These are phyloP conservation scores for Polypedilum vanderplanki DNA, from an alignment of 1,140 invertebrate species.

Conservation along the genomic window DNA sequence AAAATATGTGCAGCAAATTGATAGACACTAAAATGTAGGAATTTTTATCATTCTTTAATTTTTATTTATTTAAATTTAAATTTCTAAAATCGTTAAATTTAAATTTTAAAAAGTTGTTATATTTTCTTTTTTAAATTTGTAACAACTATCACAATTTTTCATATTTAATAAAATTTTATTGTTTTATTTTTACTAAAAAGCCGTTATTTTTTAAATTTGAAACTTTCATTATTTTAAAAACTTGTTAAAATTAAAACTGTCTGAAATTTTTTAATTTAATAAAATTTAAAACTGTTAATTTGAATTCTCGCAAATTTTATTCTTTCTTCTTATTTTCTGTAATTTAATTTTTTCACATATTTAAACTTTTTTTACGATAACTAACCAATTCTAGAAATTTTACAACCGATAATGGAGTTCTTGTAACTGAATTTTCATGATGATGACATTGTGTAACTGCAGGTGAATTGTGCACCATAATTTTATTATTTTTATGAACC, in stretches of 20 bases:
- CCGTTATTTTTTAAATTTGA: neutral
- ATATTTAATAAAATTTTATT: neutral
- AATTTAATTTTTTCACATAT: neutral
- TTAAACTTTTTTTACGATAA: neutral
- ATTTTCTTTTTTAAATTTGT: too few species aligned
- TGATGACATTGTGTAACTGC: neutral
- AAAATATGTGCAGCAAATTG: neutral
- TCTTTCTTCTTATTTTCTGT: neutral
- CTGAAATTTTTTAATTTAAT: too few species aligned
- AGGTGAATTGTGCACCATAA: neutral
- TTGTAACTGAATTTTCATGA: neutral
- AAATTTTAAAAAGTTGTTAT: too few species aligned
- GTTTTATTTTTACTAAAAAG: neutral
- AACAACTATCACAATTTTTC: neutral
- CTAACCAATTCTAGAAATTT: constrained; percentile 23
- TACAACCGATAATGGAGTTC: neutral
- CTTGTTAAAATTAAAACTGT: too few species aligned
- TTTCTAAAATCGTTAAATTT: too few species aligned
- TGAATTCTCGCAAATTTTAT: too few species aligned
- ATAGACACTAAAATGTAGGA: neutral
- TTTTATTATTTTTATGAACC: neutral
- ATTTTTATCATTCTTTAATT: neutral
- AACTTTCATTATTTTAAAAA: too few species aligned
- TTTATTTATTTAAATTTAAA: neutral
- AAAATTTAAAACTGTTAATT: too few species aligned